A percentile compares a stretch with the other conserved stretches of the same genome.
These are phyloP conservation scores for Raja brachyura DNA, from an alignment of 2,113 vertebrate species.

Conservation along the genomic window DNA sequence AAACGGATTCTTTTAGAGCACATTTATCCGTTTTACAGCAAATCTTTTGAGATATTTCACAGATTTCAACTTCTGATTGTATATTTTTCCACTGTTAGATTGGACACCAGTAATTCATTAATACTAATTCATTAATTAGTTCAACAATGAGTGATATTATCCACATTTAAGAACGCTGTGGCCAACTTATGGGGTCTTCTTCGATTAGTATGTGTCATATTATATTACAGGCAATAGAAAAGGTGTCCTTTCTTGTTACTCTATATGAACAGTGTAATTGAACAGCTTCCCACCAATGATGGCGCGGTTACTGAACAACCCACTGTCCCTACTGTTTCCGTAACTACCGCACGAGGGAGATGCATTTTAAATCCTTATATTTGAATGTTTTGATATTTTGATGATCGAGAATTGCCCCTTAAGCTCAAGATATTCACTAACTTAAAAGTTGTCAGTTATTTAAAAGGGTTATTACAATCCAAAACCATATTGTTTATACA, in stretches of 20 bases:
- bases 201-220: neutral
- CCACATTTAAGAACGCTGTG: constrained; percentile 10
- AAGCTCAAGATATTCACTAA: neutral
- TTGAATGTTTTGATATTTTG: neutral
- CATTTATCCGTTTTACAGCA: constrained; percentile 41
- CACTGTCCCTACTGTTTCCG: neutral
- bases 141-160: neutral
- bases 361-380: neutral
- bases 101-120: neutral
- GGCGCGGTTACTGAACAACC: constrained; percentile 12
- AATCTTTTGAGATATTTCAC: neutral
- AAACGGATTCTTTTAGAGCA: neutral
- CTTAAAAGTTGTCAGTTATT: neutral
- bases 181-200: neutral
- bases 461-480: neutral
- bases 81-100: constrained; percentile 46
- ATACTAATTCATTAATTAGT: too few relatives aligned
- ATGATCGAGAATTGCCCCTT: too few relatives aligned
- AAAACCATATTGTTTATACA: neutral
- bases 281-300: neutral
- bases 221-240: neutral
- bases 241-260: constrained; percentile 21
- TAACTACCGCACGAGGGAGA: constrained; percentile 26
- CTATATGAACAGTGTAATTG: neutral
- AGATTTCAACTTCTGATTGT: neutral